Conservation (phyloP, 1,140 invertebrate genomes). For the Macrocentrus cingulum region DNA sequence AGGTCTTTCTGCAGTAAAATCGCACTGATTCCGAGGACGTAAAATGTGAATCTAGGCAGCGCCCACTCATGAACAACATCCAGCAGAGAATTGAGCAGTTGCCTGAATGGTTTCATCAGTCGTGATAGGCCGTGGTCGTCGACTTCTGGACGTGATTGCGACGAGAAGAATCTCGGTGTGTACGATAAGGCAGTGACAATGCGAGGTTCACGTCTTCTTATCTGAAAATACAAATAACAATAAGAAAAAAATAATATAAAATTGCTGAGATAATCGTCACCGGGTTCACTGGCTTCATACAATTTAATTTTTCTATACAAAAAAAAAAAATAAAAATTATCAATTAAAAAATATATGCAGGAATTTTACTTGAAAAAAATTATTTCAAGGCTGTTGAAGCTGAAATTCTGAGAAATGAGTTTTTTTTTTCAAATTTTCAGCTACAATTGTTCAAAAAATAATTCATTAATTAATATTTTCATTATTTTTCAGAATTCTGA, state of each 20-base stretch:
- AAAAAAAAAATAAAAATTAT: conserved; percentile 14
- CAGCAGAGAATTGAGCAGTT: conserved; percentile 49
- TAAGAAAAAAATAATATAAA: background rate
- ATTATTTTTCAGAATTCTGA: no score
- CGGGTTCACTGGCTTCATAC: no score
- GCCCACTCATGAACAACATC: conserved; percentile 63
- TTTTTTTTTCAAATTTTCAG: no score
- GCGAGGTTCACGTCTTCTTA: conserved; percentile 64
- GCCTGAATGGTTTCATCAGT: conserved; percentile 49
- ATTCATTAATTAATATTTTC: no score
- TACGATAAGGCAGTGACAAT: conserved; percentile 68
- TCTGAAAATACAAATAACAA: conserved; percentile 53
- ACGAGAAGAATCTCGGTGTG: conserved; percentile 62
- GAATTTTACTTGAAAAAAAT: background rate
- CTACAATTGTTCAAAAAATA: no score
- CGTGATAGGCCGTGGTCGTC: conserved; percentile 49
- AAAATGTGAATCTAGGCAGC: conserved; percentile 60
- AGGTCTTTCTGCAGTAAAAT: conserved; percentile 71
- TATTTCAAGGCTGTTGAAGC: conserved; percentile 9
- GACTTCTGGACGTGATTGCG: conserved; percentile 46
- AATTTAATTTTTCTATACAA: background rate
- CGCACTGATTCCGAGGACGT: conserved; percentile 64
- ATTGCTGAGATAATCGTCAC: no score
- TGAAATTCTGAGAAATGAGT: no score
- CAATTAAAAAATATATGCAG: conserved; percentile 12